Evolutionary conservation across 2,888 invertebrate genomes (phyloP).

Genomic region (Sericinus montela): DNA sequence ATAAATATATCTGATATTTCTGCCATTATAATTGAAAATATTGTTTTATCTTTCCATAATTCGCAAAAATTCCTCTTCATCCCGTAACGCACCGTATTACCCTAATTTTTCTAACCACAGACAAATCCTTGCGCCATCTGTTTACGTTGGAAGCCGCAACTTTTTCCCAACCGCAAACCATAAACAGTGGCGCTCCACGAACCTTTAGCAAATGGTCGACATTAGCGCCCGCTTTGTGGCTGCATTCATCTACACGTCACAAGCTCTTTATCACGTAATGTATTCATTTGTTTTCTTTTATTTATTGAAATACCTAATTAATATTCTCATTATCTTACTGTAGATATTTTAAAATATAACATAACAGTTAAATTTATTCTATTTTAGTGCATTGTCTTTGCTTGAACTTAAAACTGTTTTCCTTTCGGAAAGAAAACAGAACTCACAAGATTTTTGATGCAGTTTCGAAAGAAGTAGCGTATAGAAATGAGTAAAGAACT

Average conservation of each 20-base stretch:
- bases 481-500: no score
- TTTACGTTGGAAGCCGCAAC: background rate
- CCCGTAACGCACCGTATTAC: background rate
- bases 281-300: conserved; percentile 1
- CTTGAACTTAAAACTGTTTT: no score
- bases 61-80: background rate
- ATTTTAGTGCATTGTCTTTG: no score
- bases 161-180: conserved; percentile 16
- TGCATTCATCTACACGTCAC: conserved; percentile 3
- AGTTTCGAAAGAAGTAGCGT: no score
- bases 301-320: background rate
- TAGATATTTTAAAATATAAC: no score
- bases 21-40: no score
- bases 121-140: conserved; percentile 2
- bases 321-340: no score
- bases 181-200: conserved; percentile 4
- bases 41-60: no score
- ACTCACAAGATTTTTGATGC: no score
- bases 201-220: conserved; percentile 14
- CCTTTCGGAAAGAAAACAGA: no score
- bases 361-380: no score
- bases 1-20: no score
- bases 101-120: conserved; percentile 12
- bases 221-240: conserved; percentile 8
- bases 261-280: background rate